Conservation (phyloP, 2,888 invertebrate genomes). For the Miltochrista miniata region DNA sequence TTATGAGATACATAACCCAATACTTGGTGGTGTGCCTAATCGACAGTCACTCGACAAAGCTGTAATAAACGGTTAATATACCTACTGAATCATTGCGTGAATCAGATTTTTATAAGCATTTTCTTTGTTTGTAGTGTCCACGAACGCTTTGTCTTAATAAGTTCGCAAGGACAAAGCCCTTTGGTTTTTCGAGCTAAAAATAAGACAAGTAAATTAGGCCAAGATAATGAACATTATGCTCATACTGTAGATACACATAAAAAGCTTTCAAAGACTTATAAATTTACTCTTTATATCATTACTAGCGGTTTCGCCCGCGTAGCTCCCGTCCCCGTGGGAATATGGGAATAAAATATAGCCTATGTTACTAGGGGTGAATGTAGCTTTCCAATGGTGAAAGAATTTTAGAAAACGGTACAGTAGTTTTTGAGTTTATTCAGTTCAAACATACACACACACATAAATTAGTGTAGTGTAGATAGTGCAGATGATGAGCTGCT, state of each 20-base stretch:
- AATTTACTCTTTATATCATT: conserved; percentile 22
- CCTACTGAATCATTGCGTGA: background rate
- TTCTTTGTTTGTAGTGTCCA: conserved; percentile 9
- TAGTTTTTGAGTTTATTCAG: no score
- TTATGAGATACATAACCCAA: no score
- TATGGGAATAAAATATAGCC: no score
- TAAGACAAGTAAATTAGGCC: conserved; percentile 5
- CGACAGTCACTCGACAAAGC: background rate
- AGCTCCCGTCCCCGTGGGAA: no score
- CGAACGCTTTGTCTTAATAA: conserved; percentile 2
- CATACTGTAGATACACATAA: conserved; percentile 34
- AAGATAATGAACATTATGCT: background rate
- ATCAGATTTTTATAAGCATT: conserved; percentile 4
- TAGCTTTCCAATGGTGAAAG: no score
- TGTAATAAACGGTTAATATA: no score
- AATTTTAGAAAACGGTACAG: no score
- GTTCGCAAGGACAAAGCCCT: background rate
- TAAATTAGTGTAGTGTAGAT: no score
- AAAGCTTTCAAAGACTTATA: conserved; percentile 41
- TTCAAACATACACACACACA: no score
- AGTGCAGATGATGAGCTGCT: conserved; percentile 7
- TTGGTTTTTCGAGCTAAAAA: background rate
- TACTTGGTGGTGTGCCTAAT: no score
- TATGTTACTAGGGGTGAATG: no score
- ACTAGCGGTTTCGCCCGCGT: no score